Evolutionary conservation across 2,888 invertebrate species (phyloP).

Genomic region (Laspeyria flexula): DNA sequence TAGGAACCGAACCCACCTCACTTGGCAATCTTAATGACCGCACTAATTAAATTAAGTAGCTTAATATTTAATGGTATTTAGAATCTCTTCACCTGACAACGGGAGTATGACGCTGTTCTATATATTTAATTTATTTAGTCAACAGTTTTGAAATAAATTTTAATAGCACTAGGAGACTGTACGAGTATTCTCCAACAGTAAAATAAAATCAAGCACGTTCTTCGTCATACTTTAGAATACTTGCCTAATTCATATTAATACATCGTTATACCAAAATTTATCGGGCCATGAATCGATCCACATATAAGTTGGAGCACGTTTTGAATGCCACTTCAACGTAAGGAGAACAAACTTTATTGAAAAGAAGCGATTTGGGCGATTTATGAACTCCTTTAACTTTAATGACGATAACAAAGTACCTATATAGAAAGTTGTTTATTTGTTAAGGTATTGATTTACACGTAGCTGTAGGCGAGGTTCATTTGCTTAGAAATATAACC

Average conservation of each 20-base stretch:
- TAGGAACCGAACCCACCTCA: too few relatives aligned
- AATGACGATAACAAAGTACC: conserved; percentile 33
- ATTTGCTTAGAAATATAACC: too few relatives aligned
- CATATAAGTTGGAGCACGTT: conserved; percentile 34
- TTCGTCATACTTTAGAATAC: background rate
- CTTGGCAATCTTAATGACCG: too few relatives aligned
- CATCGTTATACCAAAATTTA: conserved; percentile 23
- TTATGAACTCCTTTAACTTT: conserved; percentile 18
- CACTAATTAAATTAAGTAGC: too few relatives aligned
- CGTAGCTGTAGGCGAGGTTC: background rate
- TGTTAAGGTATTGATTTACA: background rate
- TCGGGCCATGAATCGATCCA: conserved; percentile 30
- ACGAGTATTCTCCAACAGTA: too few relatives aligned
- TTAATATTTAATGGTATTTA: too few relatives aligned
- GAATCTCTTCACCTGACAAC: too few relatives aligned
- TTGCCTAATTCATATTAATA: conserved; percentile 3
- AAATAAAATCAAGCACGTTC: too few relatives aligned
- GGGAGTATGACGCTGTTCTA: too few relatives aligned
- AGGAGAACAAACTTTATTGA: conserved; percentile 40
- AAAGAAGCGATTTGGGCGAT: conserved; percentile 38
- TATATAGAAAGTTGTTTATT: background rate
- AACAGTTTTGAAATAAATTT: too few relatives aligned
- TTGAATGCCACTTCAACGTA: conserved; percentile 30
- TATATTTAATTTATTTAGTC: too few relatives aligned
- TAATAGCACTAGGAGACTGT: too few relatives aligned